Conservation (phyloP, 1,140 invertebrate species). For the Diachasma alloeum region DNA sequence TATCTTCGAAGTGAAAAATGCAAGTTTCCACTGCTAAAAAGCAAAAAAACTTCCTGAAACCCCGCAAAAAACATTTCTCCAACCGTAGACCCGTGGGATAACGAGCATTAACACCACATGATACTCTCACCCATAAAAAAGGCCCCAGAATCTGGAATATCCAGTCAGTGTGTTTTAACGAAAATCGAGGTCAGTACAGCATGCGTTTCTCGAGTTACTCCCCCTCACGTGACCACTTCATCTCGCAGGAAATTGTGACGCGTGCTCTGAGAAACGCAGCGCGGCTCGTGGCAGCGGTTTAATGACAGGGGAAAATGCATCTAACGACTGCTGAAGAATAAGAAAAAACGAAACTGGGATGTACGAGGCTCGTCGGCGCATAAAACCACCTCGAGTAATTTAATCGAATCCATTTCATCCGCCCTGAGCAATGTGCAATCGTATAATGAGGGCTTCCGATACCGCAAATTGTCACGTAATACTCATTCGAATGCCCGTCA, state of each 20-base stretch:
- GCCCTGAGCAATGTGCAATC: neutral
- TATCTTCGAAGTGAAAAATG: no score
- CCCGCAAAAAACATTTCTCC: no score
- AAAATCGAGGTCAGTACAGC: conserved; percentile 54
- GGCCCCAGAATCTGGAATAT: neutral
- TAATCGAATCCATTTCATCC: neutral
- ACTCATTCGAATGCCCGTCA: neutral
- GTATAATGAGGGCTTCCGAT: neutral
- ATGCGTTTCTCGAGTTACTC: conserved; percentile 41
- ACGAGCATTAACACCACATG: neutral
- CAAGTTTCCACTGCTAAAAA: no score
- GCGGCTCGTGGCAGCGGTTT: neutral
- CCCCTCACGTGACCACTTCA: neutral
- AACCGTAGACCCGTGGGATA: no score
- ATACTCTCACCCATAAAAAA: neutral
- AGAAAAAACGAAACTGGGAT: neutral
- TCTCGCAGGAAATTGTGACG: conserved; percentile 6
- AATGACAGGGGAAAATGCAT: neutral
- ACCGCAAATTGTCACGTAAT: conserved; percentile 3
- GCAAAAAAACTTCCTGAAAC: no score
- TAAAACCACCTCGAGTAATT: neutral
- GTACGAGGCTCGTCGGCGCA: neutral
- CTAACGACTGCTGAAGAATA: neutral
- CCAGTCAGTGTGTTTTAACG: conserved; percentile 41
- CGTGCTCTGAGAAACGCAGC: neutral